Percentiles rank a stretch among this genome's conserved stretches.
phyloP scores from a whole-genome alignment of 1,140 invertebrate species.

The Pogonomyrmex barbatus region DNA sequence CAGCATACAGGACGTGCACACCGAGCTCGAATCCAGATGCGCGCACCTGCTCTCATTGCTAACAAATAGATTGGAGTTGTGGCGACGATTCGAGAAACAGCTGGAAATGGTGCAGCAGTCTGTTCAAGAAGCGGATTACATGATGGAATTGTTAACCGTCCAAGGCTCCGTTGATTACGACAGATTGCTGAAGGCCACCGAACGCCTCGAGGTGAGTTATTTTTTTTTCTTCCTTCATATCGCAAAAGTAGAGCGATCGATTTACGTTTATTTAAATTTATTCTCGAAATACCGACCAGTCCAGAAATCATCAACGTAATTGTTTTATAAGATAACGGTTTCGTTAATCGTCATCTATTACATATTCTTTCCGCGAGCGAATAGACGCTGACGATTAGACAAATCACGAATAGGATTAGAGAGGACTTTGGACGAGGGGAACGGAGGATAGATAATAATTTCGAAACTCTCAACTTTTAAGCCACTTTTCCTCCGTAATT shows the following conservation, averaged over 20 bases:
- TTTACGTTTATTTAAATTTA: background rate
- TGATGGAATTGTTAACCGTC: conserved; percentile 93
- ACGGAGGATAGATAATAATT: background rate
- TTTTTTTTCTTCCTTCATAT: background rate
- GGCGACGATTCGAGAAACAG: conserved; percentile 91
- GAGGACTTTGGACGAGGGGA: background rate
- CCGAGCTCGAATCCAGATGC: conserved; percentile 89
- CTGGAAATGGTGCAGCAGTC: conserved; percentile 92
- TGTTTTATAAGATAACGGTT: background rate
- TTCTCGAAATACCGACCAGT: background rate
- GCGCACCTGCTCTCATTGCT: conserved; percentile 89
- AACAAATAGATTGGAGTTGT: conserved; percentile 89
- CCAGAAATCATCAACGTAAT: background rate
- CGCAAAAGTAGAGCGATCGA: background rate
- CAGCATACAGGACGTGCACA: conserved; percentile 90
- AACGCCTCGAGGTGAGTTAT: conserved; percentile 91
- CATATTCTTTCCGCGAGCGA: background rate
- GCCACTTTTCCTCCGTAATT: background rate
- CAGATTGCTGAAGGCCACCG: conserved; percentile 91
- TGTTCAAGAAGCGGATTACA: conserved; percentile 93
- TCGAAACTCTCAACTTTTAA: background rate
- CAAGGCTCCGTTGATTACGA: conserved; percentile 94
- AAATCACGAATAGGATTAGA: background rate
- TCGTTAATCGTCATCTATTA: background rate
- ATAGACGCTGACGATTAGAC: background rate